A percentile compares a stretch with the other conserved stretches of the same genome.
These are phyloP conservation scores for Amazona vittata DNA, from an alignment of 2,113 vertebrate species.

Conservation along the genomic window DNA sequence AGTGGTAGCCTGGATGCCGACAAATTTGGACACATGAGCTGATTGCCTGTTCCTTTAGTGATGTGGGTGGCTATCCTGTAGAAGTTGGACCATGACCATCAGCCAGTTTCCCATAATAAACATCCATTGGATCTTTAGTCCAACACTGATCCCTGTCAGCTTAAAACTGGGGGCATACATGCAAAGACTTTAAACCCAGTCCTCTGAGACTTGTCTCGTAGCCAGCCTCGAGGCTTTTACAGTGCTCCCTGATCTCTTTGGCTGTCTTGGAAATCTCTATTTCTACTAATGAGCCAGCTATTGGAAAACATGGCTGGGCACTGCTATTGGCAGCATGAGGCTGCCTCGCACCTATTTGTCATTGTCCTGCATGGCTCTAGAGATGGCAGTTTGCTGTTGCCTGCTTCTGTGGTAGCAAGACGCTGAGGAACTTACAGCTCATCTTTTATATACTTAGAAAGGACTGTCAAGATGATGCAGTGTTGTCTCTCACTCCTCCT, in stretches of 20 bases:
- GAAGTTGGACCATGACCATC: neutral
- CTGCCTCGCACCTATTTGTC: neutral
- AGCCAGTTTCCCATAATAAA: neutral
- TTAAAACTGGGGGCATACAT: neutral
- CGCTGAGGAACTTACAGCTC: neutral
- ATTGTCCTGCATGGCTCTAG: neutral
- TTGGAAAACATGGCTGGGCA: neutral
- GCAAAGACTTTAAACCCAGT: neutral
- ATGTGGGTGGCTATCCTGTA: neutral
- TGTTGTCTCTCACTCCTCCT: neutral
- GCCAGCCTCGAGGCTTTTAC: neutral
- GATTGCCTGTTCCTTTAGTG: neutral
- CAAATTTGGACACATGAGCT: neutral
- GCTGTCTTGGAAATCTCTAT: neutral
- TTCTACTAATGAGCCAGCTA: slow-evolving; percentile 15
- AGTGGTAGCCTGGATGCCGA: neutral
- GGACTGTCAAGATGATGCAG: slow-evolving; percentile 10
- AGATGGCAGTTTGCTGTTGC: neutral
- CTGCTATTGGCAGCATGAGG: neutral
- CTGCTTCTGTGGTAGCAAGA: neutral
- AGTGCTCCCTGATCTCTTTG: neutral
- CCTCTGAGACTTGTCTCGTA: neutral
- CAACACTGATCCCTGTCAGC: neutral
- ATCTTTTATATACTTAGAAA: neutral
- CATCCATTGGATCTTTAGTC: neutral